Percentiles rank a stretch among this genome's conserved stretches.
phyloP scores from a whole-genome alignment of 2,113 vertebrate genomes.

The Bufo bufo region DNA sequence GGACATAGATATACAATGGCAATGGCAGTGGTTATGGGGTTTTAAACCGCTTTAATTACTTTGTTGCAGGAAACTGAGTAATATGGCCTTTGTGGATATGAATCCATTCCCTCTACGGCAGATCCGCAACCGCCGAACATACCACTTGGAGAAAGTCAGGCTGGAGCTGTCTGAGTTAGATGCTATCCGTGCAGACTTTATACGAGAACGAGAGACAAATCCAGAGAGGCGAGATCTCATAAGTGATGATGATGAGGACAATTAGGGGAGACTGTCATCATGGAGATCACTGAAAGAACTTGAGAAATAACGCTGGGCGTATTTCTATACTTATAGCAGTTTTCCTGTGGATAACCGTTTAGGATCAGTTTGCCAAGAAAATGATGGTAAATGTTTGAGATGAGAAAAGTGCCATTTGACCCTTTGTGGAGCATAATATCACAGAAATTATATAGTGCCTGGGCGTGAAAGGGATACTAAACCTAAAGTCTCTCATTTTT shows the following conservation, averaged over 20 bases:
- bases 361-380: neutral
- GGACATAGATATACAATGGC: no score
- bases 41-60: neutral
- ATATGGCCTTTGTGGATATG: constrained; percentile 92
- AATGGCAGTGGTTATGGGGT: neutral
- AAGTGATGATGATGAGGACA: constrained; percentile 95
- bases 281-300: neutral
- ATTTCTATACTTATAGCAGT: neutral
- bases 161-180: constrained; percentile 93
- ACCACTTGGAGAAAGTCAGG: constrained; percentile 94
- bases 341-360: neutral
- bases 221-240: constrained; percentile 84
- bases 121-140: constrained; percentile 90
- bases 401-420: neutral
- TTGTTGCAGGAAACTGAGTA: constrained; percentile 84
- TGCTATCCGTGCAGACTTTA: constrained; percentile 92
- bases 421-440: neutral
- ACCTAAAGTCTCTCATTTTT: neutral
- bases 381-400: neutral
- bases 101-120: constrained; percentile 95
- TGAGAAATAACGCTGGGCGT: constrained; percentile 45
- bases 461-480: neutral
- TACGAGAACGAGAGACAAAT: constrained; percentile 86
- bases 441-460: neutral
- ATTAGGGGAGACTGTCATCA: constrained; percentile 38